Percentiles rank a stretch among this genome's conserved stretches.
Evolutionary conservation across 2,797 vertebrate genomes (phyloP).

Genomic region (Ctenochaetus hawaiiensis): DNA sequence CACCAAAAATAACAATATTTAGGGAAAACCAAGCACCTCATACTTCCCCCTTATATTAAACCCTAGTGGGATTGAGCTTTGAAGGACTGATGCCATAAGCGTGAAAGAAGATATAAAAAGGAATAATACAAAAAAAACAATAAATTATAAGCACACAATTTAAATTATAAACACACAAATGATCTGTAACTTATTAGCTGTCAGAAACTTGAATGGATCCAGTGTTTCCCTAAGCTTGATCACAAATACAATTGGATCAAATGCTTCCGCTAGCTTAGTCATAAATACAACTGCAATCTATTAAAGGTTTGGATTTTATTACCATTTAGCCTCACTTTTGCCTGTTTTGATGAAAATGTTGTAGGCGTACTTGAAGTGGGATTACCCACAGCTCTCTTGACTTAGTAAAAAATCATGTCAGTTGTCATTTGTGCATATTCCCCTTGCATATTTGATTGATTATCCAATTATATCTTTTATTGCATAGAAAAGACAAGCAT

Average conservation of each 20-base stretch:
- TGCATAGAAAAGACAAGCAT: neutral
- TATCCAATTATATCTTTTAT: neutral
- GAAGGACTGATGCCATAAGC: too few relatives aligned
- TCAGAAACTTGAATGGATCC: constrained; percentile 27
- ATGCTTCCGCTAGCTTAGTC: constrained; percentile 14
- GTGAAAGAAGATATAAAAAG: neutral
- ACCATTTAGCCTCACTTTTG: constrained; percentile 11
- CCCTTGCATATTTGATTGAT: too few relatives aligned
- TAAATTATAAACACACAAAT: constrained; percentile 2
- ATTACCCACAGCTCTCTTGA: neutral
- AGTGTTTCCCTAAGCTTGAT: neutral
- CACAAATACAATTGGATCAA: too few relatives aligned
- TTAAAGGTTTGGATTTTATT: constrained; percentile 23
- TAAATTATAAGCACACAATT: neutral
- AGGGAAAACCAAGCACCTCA: too few relatives aligned
- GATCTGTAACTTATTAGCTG: constrained; percentile 8
- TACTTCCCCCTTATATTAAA: too few relatives aligned
- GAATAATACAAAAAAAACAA: neutral
- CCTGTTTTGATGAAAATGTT: constrained; percentile 14
- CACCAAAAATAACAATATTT: too few relatives aligned
- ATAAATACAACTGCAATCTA: constrained; percentile 33
- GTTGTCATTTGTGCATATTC: neutral
- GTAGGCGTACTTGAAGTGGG: constrained; percentile 1
- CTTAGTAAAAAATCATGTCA: constrained; percentile 7
- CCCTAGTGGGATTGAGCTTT: too few relatives aligned